Percentiles rank a stretch among this genome's conserved stretches.
Evolutionary conservation across 2,797 vertebrate species (phyloP).

Genomic region (Muscicapa striata): DNA sequence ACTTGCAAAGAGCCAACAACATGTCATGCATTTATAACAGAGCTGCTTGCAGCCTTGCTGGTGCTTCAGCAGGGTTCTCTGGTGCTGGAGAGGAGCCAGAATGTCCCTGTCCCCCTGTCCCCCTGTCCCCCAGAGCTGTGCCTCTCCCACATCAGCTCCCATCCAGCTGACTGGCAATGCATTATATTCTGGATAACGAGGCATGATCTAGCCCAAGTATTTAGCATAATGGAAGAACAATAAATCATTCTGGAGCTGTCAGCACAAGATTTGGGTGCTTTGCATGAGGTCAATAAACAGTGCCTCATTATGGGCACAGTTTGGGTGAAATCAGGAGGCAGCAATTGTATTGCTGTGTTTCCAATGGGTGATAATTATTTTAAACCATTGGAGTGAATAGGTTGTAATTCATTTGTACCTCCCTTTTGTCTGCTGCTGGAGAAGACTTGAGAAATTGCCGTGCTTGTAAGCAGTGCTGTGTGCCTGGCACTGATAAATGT

Average conservation of each 20-base stretch:
- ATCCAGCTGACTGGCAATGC: conserved; percentile 5
- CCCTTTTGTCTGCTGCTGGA: conserved; percentile 21
- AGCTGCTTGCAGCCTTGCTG: no score
- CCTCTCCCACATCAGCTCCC: neutral
- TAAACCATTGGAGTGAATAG: conserved; percentile 28
- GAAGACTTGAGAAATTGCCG: conserved; percentile 40
- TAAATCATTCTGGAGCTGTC: conserved; percentile 55
- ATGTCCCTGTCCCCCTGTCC: no score
- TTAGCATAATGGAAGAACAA: conserved; percentile 65
- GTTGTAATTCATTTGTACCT: conserved; percentile 35
- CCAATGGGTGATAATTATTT: conserved; percentile 54
- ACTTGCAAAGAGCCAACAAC: no score
- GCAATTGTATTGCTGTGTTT: conserved; percentile 30
- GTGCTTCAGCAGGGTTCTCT: no score
- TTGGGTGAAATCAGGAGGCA: conserved; percentile 30
- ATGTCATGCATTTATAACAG: no score
- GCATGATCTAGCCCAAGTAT: conserved; percentile 30
- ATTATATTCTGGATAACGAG: conserved; percentile 65
- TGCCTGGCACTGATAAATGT: conserved; percentile 69
- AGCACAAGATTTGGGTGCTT: neutral
- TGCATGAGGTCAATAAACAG: conserved; percentile 47
- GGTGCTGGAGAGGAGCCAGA: no score
- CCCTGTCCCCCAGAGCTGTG: neutral
- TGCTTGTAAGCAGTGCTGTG: conserved; percentile 9
- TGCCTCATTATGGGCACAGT: conserved; percentile 28